Base-by-base conservation (phyloP, 1,140 invertebrate species). In the Pemphigus obesinymphae region DNA sequence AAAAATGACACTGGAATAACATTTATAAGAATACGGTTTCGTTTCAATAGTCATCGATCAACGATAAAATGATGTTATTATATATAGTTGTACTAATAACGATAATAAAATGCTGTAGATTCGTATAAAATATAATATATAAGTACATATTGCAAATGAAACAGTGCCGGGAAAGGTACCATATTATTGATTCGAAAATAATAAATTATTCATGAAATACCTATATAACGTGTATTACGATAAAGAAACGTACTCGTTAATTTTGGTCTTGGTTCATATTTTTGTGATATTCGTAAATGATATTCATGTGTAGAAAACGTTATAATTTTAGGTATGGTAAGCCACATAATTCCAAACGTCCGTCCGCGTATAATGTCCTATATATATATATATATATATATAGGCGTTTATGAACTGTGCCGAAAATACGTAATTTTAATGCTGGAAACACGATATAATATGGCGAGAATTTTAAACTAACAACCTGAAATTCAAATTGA, bases 141-240 rank as follows among this genome's bases (percentile, higher is more conserved):
- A 45, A 2, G 13, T 11, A 45, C 8, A 7, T n/a, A 50, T n/a
- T n/a, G n/a, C 45, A 31, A 31, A 78, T 43, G 53, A 48, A n/a
- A n/a, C n/a, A n/a, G n/a, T n/a, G n/a, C n/a, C n/a, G n/a, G n/a
- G n/a, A n/a, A n/a, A 31, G 61, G 53, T 80, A 29, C 34, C 20
- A 80, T 37, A 43, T 17, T 45, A 63, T 80, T 43, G 76, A 61
- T 80, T 63, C 55, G 26, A 61, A 55, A 63, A 80, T 80, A 80
- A 80, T 80, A 80, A 80, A 80, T 80, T 80, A 80, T 80, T 80
- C 55, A 80, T 80, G 76, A 80, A 20, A 50, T 34, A 34, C 3
- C 0, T 53, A n/a, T n/a, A 31, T 31, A 43, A n/a, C n/a, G n/a
- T n/a, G n/a, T n/a, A n/a, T n/a, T n/a, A n/a, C n/a, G n/a, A n/a